A percentile compares a stretch with the other conserved stretches of the same genome.
Evolutionary conservation across 2,113 vertebrate species (phyloP).

Genomic region (Rhadina sibilatrix): DNA sequence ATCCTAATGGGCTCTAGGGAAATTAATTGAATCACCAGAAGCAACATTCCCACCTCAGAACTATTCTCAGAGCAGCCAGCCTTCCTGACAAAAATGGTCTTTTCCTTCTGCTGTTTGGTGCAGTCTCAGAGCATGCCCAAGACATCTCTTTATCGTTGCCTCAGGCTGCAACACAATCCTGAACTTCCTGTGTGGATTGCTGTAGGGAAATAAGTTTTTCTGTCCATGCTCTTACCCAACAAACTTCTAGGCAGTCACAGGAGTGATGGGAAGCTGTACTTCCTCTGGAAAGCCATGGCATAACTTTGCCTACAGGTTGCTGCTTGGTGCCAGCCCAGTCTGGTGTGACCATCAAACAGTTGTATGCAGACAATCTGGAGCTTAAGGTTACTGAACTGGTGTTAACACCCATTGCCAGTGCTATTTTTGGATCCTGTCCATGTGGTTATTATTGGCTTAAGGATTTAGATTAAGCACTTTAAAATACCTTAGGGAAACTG

Average conservation of each 20-base stretch:
- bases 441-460: constrained; percentile 29
- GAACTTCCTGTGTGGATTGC: background rate
- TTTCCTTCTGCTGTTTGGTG: background rate
- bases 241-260: background rate
- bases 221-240: background rate
- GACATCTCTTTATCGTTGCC: background rate
- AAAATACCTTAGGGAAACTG: background rate
- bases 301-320: background rate
- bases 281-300: background rate
- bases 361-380: background rate
- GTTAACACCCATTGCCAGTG: background rate
- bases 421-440: constrained; percentile 1
- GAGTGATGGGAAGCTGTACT: background rate
- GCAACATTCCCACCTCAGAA: background rate
- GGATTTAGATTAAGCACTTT: constrained; percentile 19
- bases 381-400: background rate
- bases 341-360: background rate
- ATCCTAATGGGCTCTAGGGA: background rate
- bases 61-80: background rate
- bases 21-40: background rate
- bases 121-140: background rate
- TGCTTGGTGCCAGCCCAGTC: background rate
- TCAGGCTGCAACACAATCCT: background rate
- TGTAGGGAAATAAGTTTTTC: background rate
- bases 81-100: background rate